Conservation (phyloP, 1,140 invertebrate genomes). For the Temnothorax curvispinosus region DNA sequence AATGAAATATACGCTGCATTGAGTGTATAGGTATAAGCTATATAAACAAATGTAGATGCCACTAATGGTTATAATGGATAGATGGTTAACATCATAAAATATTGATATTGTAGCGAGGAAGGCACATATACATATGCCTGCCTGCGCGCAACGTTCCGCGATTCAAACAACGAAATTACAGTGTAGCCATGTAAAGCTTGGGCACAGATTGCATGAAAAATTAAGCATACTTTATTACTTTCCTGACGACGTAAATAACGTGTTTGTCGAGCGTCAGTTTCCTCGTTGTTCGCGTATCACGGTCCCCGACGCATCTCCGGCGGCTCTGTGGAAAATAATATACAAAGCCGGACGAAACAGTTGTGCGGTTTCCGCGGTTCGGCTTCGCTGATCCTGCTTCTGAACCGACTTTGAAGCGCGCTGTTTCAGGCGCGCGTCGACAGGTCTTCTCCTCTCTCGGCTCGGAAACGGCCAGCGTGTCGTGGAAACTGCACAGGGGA, state of each 20-base stretch:
- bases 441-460: background rate
- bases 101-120: background rate
- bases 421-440: slow-evolving; percentile 22
- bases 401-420: slow-evolving; percentile 27
- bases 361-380: slow-evolving; percentile 47
- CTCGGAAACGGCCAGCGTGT: slow-evolving; percentile 28
- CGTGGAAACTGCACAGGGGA: slow-evolving; percentile 5
- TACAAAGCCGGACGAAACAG: slow-evolving; percentile 47
- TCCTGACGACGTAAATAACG: background rate
- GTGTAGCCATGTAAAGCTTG: background rate
- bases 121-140: background rate
- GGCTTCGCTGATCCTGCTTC: slow-evolving; percentile 22
- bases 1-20: slow-evolving; percentile 1
- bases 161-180: background rate
- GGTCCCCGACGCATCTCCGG: background rate
- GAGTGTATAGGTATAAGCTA: background rate
- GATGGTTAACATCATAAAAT: background rate
- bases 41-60: background rate
- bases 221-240: background rate
- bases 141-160: background rate
- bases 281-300: slow-evolving; percentile 12
- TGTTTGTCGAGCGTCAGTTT: background rate
- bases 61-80: background rate
- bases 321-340: slow-evolving; percentile 40
- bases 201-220: background rate